Conservation (phyloP, 2,888 invertebrate genomes). For the Noctua comes region DNA sequence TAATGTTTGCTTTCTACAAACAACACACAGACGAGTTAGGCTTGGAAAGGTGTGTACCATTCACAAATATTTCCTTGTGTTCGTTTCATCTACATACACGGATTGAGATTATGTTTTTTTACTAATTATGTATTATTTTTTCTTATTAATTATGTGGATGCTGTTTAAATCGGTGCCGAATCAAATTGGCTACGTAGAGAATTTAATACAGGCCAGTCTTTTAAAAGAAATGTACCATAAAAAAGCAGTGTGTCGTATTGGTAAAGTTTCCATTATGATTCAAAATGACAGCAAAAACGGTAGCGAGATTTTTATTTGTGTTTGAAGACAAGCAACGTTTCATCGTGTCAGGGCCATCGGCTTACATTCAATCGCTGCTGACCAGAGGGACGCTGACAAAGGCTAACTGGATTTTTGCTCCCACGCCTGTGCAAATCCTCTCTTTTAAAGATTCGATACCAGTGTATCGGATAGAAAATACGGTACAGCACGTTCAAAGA, state of each 20-base stretch:
- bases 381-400: background rate
- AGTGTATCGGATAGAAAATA: background rate
- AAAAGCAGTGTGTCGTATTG: background rate
- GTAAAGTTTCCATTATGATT: no score
- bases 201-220: background rate
- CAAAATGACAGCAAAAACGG: background rate
- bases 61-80: background rate
- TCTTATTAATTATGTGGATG: background rate
- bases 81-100: background rate
- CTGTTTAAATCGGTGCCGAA: background rate
- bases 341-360: background rate
- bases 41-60: background rate
- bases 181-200: background rate
- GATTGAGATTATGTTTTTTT: background rate
- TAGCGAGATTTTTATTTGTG: background rate
- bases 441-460: background rate
- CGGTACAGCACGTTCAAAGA: slow-evolving; percentile 18
- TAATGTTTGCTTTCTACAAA: background rate
- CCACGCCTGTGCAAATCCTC: background rate
- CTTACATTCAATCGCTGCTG: background rate
- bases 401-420: background rate
- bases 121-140: background rate
- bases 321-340: background rate
- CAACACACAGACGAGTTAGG: background rate
- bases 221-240: background rate